Percentiles rank a stretch among this genome's conserved stretches.
Conservation (phyloP, 1,140 invertebrate genomes). For the Lepidurus packardi region DNA sequence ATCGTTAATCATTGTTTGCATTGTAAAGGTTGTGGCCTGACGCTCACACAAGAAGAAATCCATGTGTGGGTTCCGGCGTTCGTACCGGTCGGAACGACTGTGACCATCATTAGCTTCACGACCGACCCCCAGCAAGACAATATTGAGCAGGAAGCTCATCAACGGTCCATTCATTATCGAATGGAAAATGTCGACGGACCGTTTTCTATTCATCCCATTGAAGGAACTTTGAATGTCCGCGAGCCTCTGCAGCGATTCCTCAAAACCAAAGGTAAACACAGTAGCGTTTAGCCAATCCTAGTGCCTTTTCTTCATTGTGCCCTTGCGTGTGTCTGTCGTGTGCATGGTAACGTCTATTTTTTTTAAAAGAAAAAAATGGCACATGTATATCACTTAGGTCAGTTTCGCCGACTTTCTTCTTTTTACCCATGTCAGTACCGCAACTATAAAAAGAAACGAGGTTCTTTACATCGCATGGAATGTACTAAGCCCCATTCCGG, state of each 20-base stretch:
- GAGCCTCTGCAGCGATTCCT: not conserved
- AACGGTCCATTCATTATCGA: not conserved
- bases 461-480: not conserved
- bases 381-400: not conserved
- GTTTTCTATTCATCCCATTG: not conserved
- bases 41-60: slow-evolving; percentile 3
- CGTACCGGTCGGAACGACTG: not conserved
- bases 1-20: slow-evolving; percentile 11
- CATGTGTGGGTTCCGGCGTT: slow-evolving; percentile 12
- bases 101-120: slow-evolving; percentile 11
- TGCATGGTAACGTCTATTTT: not conserved
- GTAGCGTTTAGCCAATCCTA: not conserved
- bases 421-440: not conserved
- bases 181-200: not conserved
- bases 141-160: not conserved
- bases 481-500: not conserved
- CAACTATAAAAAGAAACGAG: not conserved
- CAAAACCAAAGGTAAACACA: not conserved
- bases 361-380: too few species aligned
- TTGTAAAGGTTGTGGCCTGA: not conserved
- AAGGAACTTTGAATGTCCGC: slow-evolving; percentile 17
- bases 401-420: not conserved
- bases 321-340: not conserved
- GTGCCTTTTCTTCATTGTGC: not conserved
- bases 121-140: not conserved